Evolutionary conservation across 2,888 invertebrate genomes (phyloP).

Genomic region (Trichogramma evanescens): DNA sequence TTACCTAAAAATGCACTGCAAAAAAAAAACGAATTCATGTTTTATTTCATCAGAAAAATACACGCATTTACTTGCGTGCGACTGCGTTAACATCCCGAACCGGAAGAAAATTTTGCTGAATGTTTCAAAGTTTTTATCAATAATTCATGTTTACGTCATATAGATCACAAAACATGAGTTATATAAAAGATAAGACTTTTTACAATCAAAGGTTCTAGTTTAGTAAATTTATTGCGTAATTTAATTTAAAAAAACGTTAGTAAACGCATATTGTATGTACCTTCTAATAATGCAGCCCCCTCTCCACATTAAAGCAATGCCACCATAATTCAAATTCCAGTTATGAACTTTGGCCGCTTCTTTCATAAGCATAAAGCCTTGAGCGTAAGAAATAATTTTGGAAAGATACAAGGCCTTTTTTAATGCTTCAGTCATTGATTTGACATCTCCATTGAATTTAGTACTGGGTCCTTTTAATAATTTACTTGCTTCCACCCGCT

Average conservation of each 20-base stretch:
- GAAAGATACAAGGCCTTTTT: slow-evolving; percentile 91
- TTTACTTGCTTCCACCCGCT: slow-evolving; percentile 73
- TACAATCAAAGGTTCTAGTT: slow-evolving; percentile 7
- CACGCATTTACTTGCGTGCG: neutral
- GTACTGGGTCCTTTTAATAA: slow-evolving; percentile 63
- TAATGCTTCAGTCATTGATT: slow-evolving; percentile 75
- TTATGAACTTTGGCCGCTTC: slow-evolving; percentile 85
- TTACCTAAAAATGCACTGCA: slow-evolving; percentile 76
- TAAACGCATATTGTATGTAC: slow-evolving; percentile 40
- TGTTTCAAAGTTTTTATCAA: no score
- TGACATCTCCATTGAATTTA: slow-evolving; percentile 65
- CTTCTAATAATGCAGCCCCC: slow-evolving; percentile 98
- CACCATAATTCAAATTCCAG: slow-evolving; percentile 96
- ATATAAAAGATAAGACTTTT: neutral
- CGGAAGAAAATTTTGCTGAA: neutral
- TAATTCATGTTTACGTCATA: no score
- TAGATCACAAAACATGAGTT: neutral
- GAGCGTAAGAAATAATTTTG: slow-evolving; percentile 97
- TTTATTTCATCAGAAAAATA: neutral
- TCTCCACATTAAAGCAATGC: slow-evolving; percentile 98
- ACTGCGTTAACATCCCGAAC: neutral
- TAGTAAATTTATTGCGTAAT: slow-evolving; percentile 1
- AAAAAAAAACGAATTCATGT: slow-evolving; percentile 17
- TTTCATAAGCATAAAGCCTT: slow-evolving; percentile 91
- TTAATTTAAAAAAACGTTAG: neutral